Base-by-base conservation (phyloP, 1,140 invertebrate genomes). In the Bombus confusus region DNA sequence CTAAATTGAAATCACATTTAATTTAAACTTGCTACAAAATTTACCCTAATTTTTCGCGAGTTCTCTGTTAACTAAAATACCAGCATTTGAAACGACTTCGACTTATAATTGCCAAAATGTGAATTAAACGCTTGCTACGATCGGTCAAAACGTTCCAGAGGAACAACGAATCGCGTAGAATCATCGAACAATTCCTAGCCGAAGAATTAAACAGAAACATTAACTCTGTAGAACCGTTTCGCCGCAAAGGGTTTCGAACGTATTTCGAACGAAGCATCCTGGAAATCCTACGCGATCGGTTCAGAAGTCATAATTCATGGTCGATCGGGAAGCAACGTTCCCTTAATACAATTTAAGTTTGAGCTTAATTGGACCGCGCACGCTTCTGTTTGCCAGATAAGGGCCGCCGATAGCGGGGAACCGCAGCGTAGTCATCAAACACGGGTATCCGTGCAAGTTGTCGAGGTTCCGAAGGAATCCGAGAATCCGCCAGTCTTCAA, bases 361-460 rank as follows among this genome's bases (percentile, higher is more conserved):
- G 31, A 80, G 77, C 83, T 68, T 74, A 80, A 86, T 71, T 83
- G 22, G 10, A 34, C 13, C 25, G 37, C 71, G 52, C 52, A 6
- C 6, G 71, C 64, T 52, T 84, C 79, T 87, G 37, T 86, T 78
- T 74, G 41, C 2, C 92, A 98, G 97, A 97, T 99, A 66, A 97
- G 97, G 92, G 98, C 98, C 9, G 96, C 96, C 80, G 98, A 99
- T 95, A 96, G 96, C 89, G 98, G 98, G 0, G 94, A 95, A 62
- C 96, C 97, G 5, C 96, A 96, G 83, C 96, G 96, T 86, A 97
- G 96, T 91, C 96, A 96, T 90, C 96, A 96, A 76, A 96, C 97
- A 77, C 96, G 97, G 81, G 97, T 98, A 72, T 96, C 96, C 72
- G 96, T 98, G 57, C 96, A 96, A 87, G 96, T 97, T 3, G 94